These are phyloP conservation scores for Amphiprion percula DNA, from an alignment of 2,113 vertebrate species.

Conservation along the genomic window DNA sequence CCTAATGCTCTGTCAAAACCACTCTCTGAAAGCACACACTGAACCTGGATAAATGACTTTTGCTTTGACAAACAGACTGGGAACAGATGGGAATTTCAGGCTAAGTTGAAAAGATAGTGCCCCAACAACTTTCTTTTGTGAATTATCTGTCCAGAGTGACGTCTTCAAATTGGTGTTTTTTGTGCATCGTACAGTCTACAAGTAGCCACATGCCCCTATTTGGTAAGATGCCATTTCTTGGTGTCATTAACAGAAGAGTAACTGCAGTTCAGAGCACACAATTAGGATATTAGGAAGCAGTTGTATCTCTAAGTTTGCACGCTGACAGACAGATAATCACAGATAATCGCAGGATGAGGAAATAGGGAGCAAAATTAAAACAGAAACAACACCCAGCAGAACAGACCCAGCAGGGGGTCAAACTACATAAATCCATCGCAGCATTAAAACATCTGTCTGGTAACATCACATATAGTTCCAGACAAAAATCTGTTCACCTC, in stretches of 20 bases:
- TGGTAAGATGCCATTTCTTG: not conserved
- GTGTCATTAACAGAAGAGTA: not conserved
- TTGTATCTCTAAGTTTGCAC: not conserved
- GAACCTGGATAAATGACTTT: not conserved
- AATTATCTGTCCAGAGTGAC: not conserved
- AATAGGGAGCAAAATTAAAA: slow-evolving; percentile 5
- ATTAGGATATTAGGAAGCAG: not conserved
- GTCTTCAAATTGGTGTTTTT: not conserved
- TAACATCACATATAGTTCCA: slow-evolving; percentile 38
- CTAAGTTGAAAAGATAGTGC: not conserved
- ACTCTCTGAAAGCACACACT: not conserved
- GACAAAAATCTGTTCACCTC: slow-evolving; percentile 71
- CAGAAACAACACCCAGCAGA: not conserved
- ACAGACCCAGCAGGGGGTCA: not conserved
- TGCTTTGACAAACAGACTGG: not conserved
- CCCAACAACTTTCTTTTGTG: not conserved
- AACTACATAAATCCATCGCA: slow-evolving; percentile 27
- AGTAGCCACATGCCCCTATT: not conserved
- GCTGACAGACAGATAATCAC: not conserved
- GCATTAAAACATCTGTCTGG: slow-evolving; percentile 59
- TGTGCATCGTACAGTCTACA: not conserved
- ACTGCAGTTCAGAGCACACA: not conserved
- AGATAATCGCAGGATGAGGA: not conserved
- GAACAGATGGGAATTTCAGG: not conserved
- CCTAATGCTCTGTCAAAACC: slow-evolving; percentile 13